Percentiles rank a stretch among this genome's conserved stretches.
Evolutionary conservation across 35 echinoderm and acorn worm species (phyloP).

Genomic region (Amphiura filiformis): DNA sequence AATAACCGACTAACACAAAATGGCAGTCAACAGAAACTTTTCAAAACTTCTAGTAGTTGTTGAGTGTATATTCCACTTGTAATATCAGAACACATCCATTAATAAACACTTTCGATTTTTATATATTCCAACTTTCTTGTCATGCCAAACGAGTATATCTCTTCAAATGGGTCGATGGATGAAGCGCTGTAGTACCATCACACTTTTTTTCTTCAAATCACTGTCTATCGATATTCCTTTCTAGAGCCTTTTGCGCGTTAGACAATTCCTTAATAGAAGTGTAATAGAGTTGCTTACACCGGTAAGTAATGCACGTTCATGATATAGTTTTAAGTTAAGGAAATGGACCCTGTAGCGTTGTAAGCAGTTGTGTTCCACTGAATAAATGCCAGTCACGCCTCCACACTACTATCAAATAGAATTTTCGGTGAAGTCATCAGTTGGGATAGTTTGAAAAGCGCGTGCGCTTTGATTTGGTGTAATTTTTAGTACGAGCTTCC

Average conservation of each 20-base stretch:
- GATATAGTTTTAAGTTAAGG: not conserved
- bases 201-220: not conserved
- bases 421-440: not conserved
- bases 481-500: not conserved
- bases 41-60: no score
- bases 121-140: not conserved
- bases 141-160: not conserved
- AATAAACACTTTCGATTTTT: not conserved
- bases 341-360: not conserved
- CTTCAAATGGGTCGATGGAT: not conserved
- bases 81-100: not conserved
- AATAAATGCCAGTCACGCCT: constrained; percentile 1
- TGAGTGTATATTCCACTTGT: not conserved
- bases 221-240: not conserved
- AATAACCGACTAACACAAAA: not conserved
- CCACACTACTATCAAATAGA: not conserved
- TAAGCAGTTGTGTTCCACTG: not conserved
- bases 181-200: no score
- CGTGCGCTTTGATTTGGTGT: constrained; percentile 4
- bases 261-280: not conserved
- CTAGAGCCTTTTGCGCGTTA: not conserved
- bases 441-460: not conserved
- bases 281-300: not conserved
- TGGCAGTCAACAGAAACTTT: not conserved
- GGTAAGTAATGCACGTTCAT: not conserved